Conservation (phyloP, 2,797 vertebrate species). For the Pangasius djambal region DNA sequence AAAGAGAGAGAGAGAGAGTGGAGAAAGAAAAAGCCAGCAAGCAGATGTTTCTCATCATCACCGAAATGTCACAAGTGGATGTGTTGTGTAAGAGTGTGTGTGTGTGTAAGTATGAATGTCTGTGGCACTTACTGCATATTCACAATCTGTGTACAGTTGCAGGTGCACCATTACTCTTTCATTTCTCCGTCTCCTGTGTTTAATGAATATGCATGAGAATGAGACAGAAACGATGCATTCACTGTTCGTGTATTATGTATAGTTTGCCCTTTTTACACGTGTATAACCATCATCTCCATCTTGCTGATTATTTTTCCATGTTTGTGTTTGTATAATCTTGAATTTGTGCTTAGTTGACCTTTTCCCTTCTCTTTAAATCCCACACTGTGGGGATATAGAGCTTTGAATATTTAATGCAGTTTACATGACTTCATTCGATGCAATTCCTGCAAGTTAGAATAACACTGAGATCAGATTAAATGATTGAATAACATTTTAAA, state of each 20-base stretch:
- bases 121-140: not conserved
- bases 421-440: not conserved
- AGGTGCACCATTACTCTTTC: conserved; percentile 10
- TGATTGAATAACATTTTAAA: not conserved
- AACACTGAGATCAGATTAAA: not conserved
- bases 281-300: not conserved
- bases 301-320: not conserved
- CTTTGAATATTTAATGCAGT: not conserved
- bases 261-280: not conserved
- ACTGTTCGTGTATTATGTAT: not conserved
- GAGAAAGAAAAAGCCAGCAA: not conserved
- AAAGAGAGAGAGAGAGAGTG: conserved; percentile 2
- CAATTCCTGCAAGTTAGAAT: not conserved
- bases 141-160: conserved; percentile 22
- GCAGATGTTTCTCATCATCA: conserved; percentile 48
- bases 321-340: not conserved
- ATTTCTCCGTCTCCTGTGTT: not conserved
- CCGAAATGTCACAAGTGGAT: conserved; percentile 39
- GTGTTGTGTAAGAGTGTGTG: conserved; percentile 15
- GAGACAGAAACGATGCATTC: not conserved
- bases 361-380: not conserved
- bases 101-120: not conserved
- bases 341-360: not conserved
- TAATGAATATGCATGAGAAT: conserved; percentile 23
- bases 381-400: not conserved